Conservation (phyloP, 2,113 vertebrate species). For the Dolichotis patagonum region DNA sequence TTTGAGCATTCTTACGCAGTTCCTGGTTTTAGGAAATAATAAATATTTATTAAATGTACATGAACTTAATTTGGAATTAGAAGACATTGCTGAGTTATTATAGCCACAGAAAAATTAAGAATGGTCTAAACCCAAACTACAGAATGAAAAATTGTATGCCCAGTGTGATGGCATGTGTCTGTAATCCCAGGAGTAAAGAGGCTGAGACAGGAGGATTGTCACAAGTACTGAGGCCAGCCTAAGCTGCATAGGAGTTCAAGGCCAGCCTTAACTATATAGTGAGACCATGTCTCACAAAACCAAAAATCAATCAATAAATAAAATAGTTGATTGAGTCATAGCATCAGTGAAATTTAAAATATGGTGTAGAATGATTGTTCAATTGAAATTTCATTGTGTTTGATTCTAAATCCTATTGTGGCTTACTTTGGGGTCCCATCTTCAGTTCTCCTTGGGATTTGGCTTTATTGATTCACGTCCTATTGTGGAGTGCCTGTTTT, state of each 20-base stretch:
- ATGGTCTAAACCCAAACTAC: neutral
- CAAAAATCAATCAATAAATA: neutral
- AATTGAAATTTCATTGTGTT: neutral
- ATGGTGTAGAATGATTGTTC: neutral
- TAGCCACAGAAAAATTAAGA: neutral
- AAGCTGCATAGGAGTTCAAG: neutral
- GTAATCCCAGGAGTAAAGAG: neutral
- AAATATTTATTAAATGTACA: neutral
- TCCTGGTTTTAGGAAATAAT: neutral
- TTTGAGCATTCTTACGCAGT: neutral
- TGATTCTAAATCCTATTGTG: neutral
- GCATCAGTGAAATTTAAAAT: neutral
- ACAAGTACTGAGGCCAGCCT: neutral
- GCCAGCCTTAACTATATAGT: neutral
- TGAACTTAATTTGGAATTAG: neutral
- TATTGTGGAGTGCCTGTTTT: neutral
- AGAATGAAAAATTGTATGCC: neutral
- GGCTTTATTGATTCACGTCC: neutral
- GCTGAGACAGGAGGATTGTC: neutral
- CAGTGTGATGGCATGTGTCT: neutral
- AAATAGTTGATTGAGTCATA: neutral
- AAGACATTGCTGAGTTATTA: neutral
- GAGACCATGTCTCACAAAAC: neutral
- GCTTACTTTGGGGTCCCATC: neutral
- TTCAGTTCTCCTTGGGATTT: neutral